phyloP scores from a whole-genome alignment of 2,797 vertebrate genomes.

The Pseudochaenichthys georgianus region DNA sequence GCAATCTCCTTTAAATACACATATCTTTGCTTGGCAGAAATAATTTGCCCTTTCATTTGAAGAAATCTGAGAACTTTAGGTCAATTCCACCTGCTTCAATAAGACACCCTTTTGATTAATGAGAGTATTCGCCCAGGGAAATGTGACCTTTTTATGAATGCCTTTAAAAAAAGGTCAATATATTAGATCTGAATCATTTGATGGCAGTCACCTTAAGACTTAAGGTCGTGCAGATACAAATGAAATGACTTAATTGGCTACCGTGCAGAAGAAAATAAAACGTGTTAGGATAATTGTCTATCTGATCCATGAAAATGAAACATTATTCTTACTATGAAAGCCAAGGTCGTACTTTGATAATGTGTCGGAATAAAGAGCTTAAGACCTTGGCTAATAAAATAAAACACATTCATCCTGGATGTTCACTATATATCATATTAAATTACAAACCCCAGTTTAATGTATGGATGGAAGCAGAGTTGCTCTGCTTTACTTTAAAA shows the following conservation, averaged over 20 bases:
- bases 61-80: conserved; percentile 22
- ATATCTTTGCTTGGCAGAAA: fast-evolving
- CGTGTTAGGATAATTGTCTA: conserved; percentile 20
- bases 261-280: conserved; percentile 25
- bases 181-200: conserved; percentile 60
- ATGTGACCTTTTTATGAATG: conserved; percentile 61
- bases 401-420: conserved; percentile 6
- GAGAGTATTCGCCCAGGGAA: conserved; percentile 55
- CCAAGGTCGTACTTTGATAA: conserved; percentile 27
- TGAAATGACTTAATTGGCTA: conserved; percentile 56
- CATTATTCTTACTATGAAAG: conserved; percentile 25
- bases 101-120: conserved; percentile 55
- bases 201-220: conserved; percentile 44
- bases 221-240: conserved; percentile 58
- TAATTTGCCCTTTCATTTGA: conserved; percentile 19
- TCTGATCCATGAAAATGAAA: conserved; percentile 34
- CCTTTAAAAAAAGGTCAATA: conserved; percentile 60
- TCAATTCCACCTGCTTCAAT: conserved; percentile 15
- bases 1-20: background rate
- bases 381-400: conserved; percentile 8
- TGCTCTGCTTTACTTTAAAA: background rate
- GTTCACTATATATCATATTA: conserved; percentile 3
- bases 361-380: background rate
- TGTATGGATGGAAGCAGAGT: background rate
- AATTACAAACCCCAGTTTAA: conserved; percentile 1